A percentile compares a stretch with the other conserved stretches of the same genome.
Evolutionary conservation across 92 coral and sea anemone genomes (phyloP).

Genomic region (Diadumene lineata): DNA sequence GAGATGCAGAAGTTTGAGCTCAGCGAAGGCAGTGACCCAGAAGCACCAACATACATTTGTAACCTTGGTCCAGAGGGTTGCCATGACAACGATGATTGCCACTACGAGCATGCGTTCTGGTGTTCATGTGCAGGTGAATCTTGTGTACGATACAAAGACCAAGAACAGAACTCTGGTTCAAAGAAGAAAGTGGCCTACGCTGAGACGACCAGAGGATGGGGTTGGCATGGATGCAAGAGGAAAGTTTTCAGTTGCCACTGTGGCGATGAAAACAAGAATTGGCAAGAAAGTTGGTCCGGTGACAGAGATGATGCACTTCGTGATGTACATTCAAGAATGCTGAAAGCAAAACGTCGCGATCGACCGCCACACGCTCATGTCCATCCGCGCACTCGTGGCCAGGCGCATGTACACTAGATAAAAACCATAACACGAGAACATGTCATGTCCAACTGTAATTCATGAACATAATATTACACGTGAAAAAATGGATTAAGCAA

Average conservation of each 20-base stretch:
- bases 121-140: not conserved
- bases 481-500: too few relatives aligned
- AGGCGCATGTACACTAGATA: too few relatives aligned
- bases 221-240: not conserved
- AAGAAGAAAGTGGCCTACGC: slow-evolving; percentile 5
- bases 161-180: not conserved
- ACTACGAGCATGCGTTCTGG: not conserved
- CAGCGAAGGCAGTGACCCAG: slow-evolving; percentile 4
- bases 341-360: too few relatives aligned
- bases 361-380: too few relatives aligned
- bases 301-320: too few relatives aligned
- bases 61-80: slow-evolving; percentile 40
- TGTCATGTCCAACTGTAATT: too few relatives aligned
- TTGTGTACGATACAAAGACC: not conserved
- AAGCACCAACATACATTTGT: slow-evolving; percentile 39
- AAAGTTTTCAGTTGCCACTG: not conserved
- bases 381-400: too few relatives aligned
- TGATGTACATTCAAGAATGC: too few relatives aligned
- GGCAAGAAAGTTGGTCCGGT: not conserved
- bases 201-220: not conserved
- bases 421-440: too few relatives aligned
- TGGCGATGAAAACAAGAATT: not conserved
- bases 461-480: too few relatives aligned
- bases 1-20: slow-evolving; percentile 33
- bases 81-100: slow-evolving; percentile 45